Evolutionary conservation across 2,113 vertebrate species (phyloP), one percentile per base, ranked within the genome.

Genomic region (Noctilio leporinus): DNA sequence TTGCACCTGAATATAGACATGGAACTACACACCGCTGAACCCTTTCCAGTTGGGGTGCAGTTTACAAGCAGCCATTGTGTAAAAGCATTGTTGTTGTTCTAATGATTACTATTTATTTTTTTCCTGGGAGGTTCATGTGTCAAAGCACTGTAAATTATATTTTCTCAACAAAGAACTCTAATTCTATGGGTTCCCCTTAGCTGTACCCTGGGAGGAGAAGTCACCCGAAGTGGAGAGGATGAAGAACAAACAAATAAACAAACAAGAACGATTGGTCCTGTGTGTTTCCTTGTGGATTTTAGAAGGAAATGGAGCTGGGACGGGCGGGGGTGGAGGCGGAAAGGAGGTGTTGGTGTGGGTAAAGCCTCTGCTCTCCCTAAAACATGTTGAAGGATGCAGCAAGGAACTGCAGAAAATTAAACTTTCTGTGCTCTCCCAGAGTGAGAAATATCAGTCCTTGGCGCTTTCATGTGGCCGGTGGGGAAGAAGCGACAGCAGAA

Each of bases 391-490:
- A 87, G 91, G 96, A 97, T 97, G 97, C 82, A 97, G 97, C 96
- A 49, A 86, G 12, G 87, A 93, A 89, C 82, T 80, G 69, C 70
- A 85, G 96, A 89, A 88, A 97, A 96, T 94, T 78, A 16, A 95
- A 94, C 91, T 97, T 97, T 96, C 93, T 94, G 95, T 97, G 92
- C 94, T 97, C 78, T 96, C 95, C 81, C 47, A 67, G 94, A 98
- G 84, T 96, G n/a, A n/a, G n/a, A n/a, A n/a, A n/a, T n/a, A n/a
- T n/a, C n/a, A n/a, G n/a, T n/a, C 72, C 55, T 85, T 62, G 35
- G 47, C 5, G n/a, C 73, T 86, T 88, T 43, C 86, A 69, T 33
- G 53, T 47, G 47, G 67, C 57, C 64, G 7, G 10, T n/a, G 89
- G n/a, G 22, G 12, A 15, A 0, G 38, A 62, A 43, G 38, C n/a